Base-by-base conservation (phyloP, 2,888 invertebrate species). In the Dicyrtoma fusca region DNA sequence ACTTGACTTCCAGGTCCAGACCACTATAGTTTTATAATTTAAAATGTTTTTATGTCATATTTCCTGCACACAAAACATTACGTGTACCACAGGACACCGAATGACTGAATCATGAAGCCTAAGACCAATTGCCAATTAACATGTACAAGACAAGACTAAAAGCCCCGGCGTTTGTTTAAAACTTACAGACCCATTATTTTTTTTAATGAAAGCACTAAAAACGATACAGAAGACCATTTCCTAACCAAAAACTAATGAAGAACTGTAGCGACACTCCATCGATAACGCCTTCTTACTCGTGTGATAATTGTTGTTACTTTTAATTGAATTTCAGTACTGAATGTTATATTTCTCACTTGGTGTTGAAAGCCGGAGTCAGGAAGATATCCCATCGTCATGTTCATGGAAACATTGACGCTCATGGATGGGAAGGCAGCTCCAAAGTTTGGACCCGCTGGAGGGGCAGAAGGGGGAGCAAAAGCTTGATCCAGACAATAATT, bases 391-490 rank as follows among this genome's bases (percentile, higher is more conserved):
- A 96, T 95, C 72, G 96, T 96, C 96, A 97, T 97, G 84, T 95
- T 96, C 96, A 97, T 97, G 81, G 92, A 93, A 0, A 97, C 95
- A 83, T 97, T 97, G 78, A 97, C 95, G 82, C 94, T 94, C 96
- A 97, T 96, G 82, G 94, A 92, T 72, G 95, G 94, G 83, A 93
- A 93, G 77, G 79, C 72, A 5, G 79, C 68, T n/a, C 75, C 77
- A 73, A 91, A 87, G 45, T 77, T 78, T 34, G 79, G 76, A 10
- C 72, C 72, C 0, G 89, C 21, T 17, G 75, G 53, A 19, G 75
- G 82, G 8, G 34, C 34, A 10, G 23, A 11, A 10, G 42, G 57
- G 13, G 65, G 66, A 21, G 34, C 76, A 72, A 82, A 81, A 23
- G 81, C 77, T 74, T 81, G 82, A 44, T 80, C 79, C 25, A 80